Percentiles rank a stretch among this genome's conserved stretches.
These are phyloP conservation scores for Emys orbicularis DNA, from an alignment of 2,797 vertebrate species.

Conservation along the genomic window DNA sequence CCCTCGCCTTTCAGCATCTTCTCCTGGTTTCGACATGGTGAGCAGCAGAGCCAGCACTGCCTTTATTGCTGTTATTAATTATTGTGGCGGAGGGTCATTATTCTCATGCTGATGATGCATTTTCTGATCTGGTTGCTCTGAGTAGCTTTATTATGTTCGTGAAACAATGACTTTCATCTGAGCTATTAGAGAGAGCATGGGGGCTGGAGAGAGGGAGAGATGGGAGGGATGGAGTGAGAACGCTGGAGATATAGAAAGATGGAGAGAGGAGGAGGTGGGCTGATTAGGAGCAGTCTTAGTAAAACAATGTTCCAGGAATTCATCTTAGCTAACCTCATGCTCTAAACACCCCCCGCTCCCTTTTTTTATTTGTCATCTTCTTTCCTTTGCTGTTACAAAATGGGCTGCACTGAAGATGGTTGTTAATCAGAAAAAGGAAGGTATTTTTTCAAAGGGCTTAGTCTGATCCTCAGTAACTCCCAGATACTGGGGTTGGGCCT, in stretches of 20 bases:
- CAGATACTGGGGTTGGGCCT: constrained; percentile 59
- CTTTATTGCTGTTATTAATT: not conserved
- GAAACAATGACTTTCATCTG: constrained; percentile 70
- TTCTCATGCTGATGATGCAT: not conserved
- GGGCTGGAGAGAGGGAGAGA: constrained; percentile 7
- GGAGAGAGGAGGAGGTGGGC: constrained; percentile 16
- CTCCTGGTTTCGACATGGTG: constrained; percentile 81
- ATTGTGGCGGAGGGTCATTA: not conserved
- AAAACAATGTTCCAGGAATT: constrained; percentile 32
- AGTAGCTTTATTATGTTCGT: constrained; percentile 4
- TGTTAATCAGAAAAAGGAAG: not conserved
- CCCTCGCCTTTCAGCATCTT: constrained; percentile 67
- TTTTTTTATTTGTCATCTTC: constrained; percentile 34
- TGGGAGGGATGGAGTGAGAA: not conserved
- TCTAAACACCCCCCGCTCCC: not conserved
- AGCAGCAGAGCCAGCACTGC: constrained; percentile 33
- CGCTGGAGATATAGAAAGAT: not conserved
- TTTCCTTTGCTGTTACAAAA: not conserved
- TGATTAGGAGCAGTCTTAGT: constrained; percentile 19
- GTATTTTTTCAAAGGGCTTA: constrained; percentile 14
- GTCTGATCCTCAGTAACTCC: not conserved
- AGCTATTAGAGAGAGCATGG: constrained; percentile 26
- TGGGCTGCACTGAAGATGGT: accelerated
- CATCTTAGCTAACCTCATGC: not conserved
- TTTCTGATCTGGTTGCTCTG: not conserved